phyloP scores from a whole-genome alignment of 2,113 vertebrate genomes.

The Hypocryptadius cinnamomeus region DNA sequence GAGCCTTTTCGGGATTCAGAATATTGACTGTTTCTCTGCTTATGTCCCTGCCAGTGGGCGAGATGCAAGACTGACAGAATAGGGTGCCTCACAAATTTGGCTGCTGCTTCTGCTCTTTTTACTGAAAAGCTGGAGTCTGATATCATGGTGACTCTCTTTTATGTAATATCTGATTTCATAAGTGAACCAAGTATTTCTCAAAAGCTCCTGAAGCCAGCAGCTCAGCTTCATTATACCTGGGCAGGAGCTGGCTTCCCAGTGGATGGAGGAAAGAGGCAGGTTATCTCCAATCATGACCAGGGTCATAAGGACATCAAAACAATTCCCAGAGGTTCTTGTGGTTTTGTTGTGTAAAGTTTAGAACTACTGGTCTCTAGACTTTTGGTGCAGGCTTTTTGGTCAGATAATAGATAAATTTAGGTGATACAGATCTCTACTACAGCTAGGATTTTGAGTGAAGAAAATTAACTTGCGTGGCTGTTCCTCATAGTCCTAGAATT shows the following conservation, averaged over 20 bases:
- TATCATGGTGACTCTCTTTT: not conserved
- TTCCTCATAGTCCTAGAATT: not conserved
- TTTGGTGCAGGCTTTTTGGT: not conserved
- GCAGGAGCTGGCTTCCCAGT: not conserved
- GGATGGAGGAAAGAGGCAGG: not conserved
- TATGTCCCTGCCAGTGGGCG: not conserved
- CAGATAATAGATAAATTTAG: not conserved
- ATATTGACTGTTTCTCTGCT: not conserved
- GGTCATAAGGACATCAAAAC: not conserved
- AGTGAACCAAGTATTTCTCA: not conserved
- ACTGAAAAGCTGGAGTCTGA: not conserved
- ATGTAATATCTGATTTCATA: not conserved
- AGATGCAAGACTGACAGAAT: not conserved
- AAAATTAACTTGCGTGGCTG: not conserved
- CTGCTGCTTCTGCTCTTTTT: not conserved
- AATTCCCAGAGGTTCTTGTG: not conserved
- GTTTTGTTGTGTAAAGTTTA: not conserved
- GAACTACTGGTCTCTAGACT: not conserved
- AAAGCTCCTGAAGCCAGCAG: not conserved
- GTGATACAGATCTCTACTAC: not conserved
- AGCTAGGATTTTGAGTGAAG: not conserved
- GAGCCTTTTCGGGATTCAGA: not conserved
- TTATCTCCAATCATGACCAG: not conserved
- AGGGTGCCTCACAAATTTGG: not conserved
- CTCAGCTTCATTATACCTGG: not conserved